phyloP scores from a whole-genome alignment of 1,140 invertebrate genomes.

The Hyles vespertilio region DNA sequence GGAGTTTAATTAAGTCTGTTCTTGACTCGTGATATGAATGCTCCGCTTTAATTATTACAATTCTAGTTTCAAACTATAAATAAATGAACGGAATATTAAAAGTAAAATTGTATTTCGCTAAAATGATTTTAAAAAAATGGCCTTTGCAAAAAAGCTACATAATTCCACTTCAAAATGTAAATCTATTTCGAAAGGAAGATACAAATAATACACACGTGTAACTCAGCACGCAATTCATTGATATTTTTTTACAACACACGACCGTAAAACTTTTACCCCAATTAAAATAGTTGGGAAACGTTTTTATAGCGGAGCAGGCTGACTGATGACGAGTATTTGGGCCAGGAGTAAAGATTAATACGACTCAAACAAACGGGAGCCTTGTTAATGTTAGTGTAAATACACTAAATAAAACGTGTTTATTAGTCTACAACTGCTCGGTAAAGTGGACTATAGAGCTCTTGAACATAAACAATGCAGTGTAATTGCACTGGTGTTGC shows the following conservation, averaged over 20 bases:
- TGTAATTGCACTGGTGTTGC: slow-evolving; percentile 43
- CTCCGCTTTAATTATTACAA: slow-evolving; percentile 27
- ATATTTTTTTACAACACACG: slow-evolving; percentile 49
- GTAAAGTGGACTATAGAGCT: slow-evolving; percentile 33
- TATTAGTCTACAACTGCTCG: slow-evolving; percentile 48
- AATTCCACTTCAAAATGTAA: no score
- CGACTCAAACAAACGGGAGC: slow-evolving; percentile 47
- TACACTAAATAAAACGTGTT: slow-evolving; percentile 50
- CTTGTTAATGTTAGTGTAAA: slow-evolving; percentile 57
- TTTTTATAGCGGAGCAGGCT: slow-evolving; percentile 46
- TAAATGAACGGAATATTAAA: no score
- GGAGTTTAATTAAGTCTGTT: slow-evolving; percentile 45
- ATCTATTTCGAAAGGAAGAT: neutral
- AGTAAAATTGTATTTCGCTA: no score
- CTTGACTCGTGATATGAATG: slow-evolving; percentile 39
- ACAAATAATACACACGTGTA: neutral
- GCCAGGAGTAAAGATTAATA: slow-evolving; percentile 57
- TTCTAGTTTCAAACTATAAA: no score
- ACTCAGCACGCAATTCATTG: slow-evolving; percentile 29
- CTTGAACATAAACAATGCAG: slow-evolving; percentile 50
- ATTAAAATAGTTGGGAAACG: slow-evolving; percentile 69
- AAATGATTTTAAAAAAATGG: no score
- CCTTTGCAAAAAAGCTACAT: no score
- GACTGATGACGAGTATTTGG: slow-evolving; percentile 60
- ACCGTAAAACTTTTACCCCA: slow-evolving; percentile 62